A percentile compares a stretch with the other conserved stretches of the same genome.
These are phyloP conservation scores for Entomobrya multifasciata DNA, from an alignment of 2,888 invertebrate genomes.

Conservation along the genomic window DNA sequence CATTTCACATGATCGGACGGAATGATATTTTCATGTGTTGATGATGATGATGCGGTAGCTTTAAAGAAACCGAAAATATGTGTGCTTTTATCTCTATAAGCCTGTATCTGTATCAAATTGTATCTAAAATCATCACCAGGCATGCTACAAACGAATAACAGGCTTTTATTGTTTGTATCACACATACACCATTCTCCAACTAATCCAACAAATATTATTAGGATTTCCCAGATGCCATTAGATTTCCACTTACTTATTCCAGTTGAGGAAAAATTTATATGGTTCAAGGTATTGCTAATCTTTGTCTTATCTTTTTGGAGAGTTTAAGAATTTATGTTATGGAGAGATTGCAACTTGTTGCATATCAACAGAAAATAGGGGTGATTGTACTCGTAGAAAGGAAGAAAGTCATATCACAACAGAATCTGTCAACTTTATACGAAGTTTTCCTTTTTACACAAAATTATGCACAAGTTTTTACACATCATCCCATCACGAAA, in stretches of 20 bases:
- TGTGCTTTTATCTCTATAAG: not conserved
- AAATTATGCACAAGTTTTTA: too few relatives aligned
- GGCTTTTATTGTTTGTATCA: not conserved
- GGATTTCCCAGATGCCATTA: conserved; percentile 43
- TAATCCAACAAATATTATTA: conserved; percentile 21
- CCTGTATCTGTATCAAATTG: not conserved
- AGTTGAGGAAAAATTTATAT: conserved; percentile 20
- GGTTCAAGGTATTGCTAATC: conserved; percentile 19
- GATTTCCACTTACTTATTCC: not conserved
- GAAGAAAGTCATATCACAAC: not conserved
- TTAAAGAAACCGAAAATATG: not conserved
- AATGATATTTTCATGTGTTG: not conserved
- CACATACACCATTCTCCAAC: not conserved
- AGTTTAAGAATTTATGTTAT: not conserved
- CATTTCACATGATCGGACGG: not conserved
- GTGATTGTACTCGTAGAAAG: not conserved
- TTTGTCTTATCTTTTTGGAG: not conserved
- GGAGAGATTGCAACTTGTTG: not conserved
- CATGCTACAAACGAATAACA: conserved; percentile 7
- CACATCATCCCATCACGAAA: too few relatives aligned
- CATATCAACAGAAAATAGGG: not conserved
- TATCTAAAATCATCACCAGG: not conserved
- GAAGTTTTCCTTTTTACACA: too few relatives aligned
- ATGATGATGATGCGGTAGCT: not conserved
- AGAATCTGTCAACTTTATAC: too few relatives aligned